Base-by-base conservation (phyloP, 2,113 vertebrate species). In the Pluvialis apricaria region DNA sequence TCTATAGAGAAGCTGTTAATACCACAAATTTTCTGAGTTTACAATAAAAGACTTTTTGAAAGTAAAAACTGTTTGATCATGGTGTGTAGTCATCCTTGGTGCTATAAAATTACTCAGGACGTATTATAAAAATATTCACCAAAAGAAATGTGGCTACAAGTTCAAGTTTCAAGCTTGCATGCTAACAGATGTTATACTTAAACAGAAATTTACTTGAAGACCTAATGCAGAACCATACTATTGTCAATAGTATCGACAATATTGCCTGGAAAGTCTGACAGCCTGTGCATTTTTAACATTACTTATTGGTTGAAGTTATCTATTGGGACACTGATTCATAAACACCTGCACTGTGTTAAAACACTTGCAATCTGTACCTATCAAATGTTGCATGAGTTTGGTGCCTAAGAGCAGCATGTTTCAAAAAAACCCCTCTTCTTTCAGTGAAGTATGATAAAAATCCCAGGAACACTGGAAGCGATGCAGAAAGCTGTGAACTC, bases 21-120 rank as follows among this genome's bases (percentile, higher is more conserved):
- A 42, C 38, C 36, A 62, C 34, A 87, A 36, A 65, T 92, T 84
- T 90, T 34, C 52, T 44, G 38, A 90, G 20, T 71, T 96, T 92
- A 72, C 15, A 92, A 29, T 47, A 92, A 86, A 96, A 96, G 86
- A 80, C 22, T 76, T 93, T 87, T 83, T 71, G 36, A 96, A 84
- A 80, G 51, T 82, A 97, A 82, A 82, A 86, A 26, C 57, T 77
- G 38, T 68, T 90, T 97, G 73, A 89, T 81, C 71, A 60, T 5
- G 12, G 52, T 64, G 25, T 64, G 42, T 57, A 93, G 71, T 51
- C 82, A 86, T 72, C 20, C 32, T 84, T 77, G 15, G 32, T 93
- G 80, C 32, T 82, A 36, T 66, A 51, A 87, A 76, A 91, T 87
- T 83, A 72, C n/a, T 81, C 40, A 62, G 57, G 32, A 44, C 1